These are phyloP conservation scores for Coregonus clupeaformis DNA, from an alignment of 2,113 vertebrate species.

Conservation along the genomic window DNA sequence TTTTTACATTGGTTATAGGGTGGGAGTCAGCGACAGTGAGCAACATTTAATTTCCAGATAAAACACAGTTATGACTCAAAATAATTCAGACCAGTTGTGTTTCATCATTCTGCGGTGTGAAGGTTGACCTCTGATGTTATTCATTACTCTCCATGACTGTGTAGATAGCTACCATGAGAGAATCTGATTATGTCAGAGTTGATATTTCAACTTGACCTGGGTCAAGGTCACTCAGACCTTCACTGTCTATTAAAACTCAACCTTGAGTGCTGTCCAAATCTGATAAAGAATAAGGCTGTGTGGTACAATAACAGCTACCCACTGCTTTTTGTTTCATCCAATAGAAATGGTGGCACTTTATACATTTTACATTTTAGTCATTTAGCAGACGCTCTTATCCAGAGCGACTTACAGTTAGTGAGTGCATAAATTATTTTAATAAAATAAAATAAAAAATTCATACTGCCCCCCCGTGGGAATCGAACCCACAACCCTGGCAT, in stretches of 20 bases:
- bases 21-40: neutral
- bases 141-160: neutral
- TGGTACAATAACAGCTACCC: neutral
- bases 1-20: neutral
- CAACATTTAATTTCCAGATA: slow-evolving; percentile 24
- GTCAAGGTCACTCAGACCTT: slow-evolving; percentile 45
- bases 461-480: no score
- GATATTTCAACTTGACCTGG: slow-evolving; percentile 12
- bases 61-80: neutral
- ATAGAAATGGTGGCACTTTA: neutral
- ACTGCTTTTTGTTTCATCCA: neutral
- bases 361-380: no score
- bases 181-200: neutral
- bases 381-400: no score
- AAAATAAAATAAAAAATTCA: no score
- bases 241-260: neutral
- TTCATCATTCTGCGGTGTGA: neutral
- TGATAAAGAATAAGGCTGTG: neutral
- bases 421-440: no score
- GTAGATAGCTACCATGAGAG: neutral
- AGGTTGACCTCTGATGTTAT: neutral
- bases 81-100: slow-evolving; percentile 8
- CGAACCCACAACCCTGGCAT: no score
- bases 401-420: no score
- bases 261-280: slow-evolving; percentile 6